Evolutionary conservation across 23 tunicate genomes (phyloP), one percentile per base, ranked within the genome.

Genomic region (Trididemnum clinides): DNA sequence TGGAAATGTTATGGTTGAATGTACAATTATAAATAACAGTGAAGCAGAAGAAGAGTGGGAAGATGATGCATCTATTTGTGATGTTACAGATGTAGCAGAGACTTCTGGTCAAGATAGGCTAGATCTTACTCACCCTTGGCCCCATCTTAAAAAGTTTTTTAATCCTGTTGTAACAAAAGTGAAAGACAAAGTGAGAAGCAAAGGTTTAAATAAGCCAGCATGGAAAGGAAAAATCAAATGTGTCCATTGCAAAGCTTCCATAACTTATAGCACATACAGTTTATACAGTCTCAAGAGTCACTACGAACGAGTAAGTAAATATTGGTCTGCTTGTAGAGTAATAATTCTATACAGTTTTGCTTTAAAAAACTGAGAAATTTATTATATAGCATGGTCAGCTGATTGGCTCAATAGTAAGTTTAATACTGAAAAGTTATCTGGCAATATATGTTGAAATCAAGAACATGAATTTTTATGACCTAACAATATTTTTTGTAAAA

Each of bases 221-320:
- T 66, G 75, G 75, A 66, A 66, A 66, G 75, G 37, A 30, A 31
- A 30, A 31, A 31, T 66, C 75, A 66, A 66, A 66, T 66, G 75
- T 32, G 37, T 32, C 37, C 75, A 4, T 66, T 66, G 75, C 75
- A 29, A 29, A 66, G 37, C 75, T 29, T 29, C 36, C 37, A 32
- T 66, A 32, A 30, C 37, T 5, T 66, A 29, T 66, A 5, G 12
- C 36, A 66, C 75, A 66, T 29, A 66, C 37, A 66, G 75, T 32
- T 29, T 32, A 32, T 66, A 5, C 37, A 66, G 37, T 5, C 37
- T 66, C n/a, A 66, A 66, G 37, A 66, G 37, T 32, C 75, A 66
- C 37, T 66, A 66, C 22, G 37, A 66, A 66, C 36, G 37, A 29
- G 75, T 66, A 66, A 66, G 75, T 31, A 32, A 59, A n/a, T 59